phyloP scores from a whole-genome alignment of 2,797 vertebrate species.

The Acanthornis magna region DNA sequence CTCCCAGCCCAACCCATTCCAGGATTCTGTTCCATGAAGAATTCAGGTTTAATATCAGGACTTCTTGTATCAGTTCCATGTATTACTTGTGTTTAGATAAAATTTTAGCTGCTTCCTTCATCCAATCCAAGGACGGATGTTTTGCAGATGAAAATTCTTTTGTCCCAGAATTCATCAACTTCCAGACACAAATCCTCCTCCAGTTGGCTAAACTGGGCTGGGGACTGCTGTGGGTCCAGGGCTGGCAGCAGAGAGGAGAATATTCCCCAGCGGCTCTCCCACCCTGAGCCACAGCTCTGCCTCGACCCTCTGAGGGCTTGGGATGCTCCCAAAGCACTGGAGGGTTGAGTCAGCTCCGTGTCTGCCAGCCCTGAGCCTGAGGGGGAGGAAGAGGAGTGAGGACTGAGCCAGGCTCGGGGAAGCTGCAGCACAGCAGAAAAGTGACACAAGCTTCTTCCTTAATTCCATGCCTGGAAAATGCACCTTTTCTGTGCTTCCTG shows the following conservation, averaged over 20 bases:
- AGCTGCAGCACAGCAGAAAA: not conserved
- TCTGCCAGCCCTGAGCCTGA: not conserved
- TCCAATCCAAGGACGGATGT: not conserved
- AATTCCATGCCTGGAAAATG: not conserved
- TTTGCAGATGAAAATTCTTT: not conserved
- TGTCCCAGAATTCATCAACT: not conserved
- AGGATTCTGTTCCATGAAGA: not conserved
- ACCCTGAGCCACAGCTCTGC: not conserved
- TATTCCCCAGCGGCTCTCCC: not conserved
- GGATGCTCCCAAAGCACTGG: not conserved
- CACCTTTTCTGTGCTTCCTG: not conserved
- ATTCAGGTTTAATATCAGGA: not conserved
- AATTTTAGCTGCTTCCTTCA: not conserved
- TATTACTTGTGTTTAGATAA: not conserved
- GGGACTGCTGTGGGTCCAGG: not conserved
- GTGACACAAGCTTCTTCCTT: not conserved
- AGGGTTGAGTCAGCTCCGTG: not conserved
- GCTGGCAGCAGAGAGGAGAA: not conserved
- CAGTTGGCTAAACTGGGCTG: not conserved
- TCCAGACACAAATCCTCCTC: not conserved
- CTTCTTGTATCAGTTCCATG: not conserved
- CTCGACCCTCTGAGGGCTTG: not conserved
- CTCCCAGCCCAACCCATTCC: not conserved
- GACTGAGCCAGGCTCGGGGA: not conserved
- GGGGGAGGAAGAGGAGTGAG: slow-evolving; percentile 15